phyloP scores from a whole-genome alignment of 2,113 vertebrate species.

The Pardalotus punctatus region DNA sequence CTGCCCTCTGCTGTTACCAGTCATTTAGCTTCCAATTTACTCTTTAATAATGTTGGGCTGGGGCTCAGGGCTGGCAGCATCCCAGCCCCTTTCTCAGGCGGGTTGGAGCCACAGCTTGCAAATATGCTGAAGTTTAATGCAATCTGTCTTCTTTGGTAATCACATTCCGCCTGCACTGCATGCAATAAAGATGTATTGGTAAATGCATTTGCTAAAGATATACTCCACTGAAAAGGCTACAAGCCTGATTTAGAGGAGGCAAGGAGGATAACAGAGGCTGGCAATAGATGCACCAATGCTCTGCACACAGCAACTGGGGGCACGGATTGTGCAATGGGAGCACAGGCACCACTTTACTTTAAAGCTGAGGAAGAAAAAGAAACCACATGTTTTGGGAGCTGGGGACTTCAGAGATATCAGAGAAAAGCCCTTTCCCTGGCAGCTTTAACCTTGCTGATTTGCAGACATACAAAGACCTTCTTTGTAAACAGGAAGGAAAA shows the following conservation, averaged over 20 bases:
- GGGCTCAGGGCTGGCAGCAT: conserved; percentile 43
- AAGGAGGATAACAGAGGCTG: conserved; percentile 3
- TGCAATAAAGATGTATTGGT: conserved; percentile 68
- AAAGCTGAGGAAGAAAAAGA: conserved; percentile 38
- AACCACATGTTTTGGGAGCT: conserved; percentile 35
- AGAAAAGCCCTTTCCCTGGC: conserved; percentile 52
- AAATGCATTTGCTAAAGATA: conserved; percentile 65
- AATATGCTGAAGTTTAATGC: conserved; percentile 62
- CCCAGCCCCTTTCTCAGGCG: conserved; percentile 47
- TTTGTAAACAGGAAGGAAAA: conserved; percentile 61
- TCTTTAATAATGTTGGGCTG: conserved; percentile 2
- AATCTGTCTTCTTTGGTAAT: conserved; percentile 68
- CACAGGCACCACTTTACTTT: conserved; percentile 1
- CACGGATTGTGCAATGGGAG: background rate
- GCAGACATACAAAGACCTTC: conserved; percentile 70
- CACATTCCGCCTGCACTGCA: conserved; percentile 41
- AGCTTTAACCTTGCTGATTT: conserved; percentile 68
- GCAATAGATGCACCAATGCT: background rate
- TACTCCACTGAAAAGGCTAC: conserved; percentile 46
- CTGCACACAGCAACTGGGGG: background rate
- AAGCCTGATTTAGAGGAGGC: conserved; percentile 22
- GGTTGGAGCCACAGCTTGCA: conserved; percentile 50
- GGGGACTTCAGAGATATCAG: conserved; percentile 5
- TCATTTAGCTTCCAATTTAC: conserved; percentile 24
- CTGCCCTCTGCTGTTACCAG: conserved; percentile 54